These are phyloP conservation scores for Apeltes quadracus DNA, from an alignment of 2,113 vertebrate species.

Conservation along the genomic window DNA sequence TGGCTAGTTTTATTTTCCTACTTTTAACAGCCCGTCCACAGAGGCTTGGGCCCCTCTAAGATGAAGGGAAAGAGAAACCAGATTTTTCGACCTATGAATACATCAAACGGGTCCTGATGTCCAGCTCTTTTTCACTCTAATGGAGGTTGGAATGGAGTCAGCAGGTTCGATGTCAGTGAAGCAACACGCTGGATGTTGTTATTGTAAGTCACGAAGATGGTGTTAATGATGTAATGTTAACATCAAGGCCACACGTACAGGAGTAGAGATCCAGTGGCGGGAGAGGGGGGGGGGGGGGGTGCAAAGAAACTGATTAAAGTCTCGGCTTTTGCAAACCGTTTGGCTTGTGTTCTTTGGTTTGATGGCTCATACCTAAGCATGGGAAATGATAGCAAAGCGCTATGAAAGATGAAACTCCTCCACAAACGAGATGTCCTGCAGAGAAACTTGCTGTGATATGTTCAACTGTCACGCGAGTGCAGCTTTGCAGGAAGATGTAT, in stretches of 20 bases:
- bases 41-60: constrained; percentile 57
- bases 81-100: constrained; percentile 65
- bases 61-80: constrained; percentile 69
- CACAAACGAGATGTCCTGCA: constrained; percentile 19
- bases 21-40: constrained; percentile 55
- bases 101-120: constrained; percentile 63
- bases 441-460: constrained; percentile 23
- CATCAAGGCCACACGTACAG: constrained; percentile 47
- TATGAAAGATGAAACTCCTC: constrained; percentile 29
- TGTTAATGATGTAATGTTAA: constrained; percentile 63
- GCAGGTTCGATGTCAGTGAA: constrained; percentile 52
- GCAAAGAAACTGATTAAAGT: constrained; percentile 38
- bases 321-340: constrained; percentile 44
- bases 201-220: constrained; percentile 45
- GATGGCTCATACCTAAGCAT: constrained; percentile 37
- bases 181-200: constrained; percentile 44
- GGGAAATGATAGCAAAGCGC: constrained; percentile 39
- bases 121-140: constrained; percentile 35
- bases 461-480: constrained; percentile 25
- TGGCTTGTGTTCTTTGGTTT: constrained; percentile 57
- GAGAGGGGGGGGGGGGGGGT: constrained; percentile 28
- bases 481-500: constrained; percentile 7
- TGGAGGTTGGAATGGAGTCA: constrained; percentile 31
- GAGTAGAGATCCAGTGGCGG: constrained; percentile 25
- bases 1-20: constrained; percentile 74